Conservation (phyloP, 1,140 invertebrate genomes). For the Meteorus sp. region DNA sequence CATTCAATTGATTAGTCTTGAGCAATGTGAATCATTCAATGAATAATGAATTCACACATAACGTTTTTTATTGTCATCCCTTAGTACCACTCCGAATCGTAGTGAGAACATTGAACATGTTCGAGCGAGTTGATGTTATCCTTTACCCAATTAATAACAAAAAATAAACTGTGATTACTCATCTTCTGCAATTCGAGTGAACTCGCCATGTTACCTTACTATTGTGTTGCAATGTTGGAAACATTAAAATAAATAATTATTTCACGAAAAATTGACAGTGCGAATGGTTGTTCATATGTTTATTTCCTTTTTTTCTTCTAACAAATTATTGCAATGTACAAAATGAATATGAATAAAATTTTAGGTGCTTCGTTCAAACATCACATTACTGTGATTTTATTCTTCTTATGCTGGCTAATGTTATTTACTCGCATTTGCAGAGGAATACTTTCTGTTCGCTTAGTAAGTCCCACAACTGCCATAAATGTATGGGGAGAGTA, state of each 20-base stretch:
- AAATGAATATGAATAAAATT: conserved; percentile 56
- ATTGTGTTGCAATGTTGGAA: background rate
- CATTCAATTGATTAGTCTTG: no score
- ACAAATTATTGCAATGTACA: conserved; percentile 51
- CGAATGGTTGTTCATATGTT: conserved; percentile 34
- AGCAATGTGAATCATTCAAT: no score
- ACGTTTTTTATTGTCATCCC: no score
- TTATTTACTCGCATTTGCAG: background rate
- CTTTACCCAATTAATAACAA: background rate
- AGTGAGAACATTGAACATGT: no score
- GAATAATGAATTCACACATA: no score
- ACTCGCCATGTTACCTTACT: no score
- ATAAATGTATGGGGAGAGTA: conserved; percentile 19
- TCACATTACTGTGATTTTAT: conserved; percentile 28
- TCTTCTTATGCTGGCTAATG: background rate
- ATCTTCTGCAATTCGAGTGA: no score
- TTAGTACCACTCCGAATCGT: no score
- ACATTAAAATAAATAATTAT: background rate
- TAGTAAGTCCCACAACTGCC: conserved; percentile 29
- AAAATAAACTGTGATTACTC: background rate
- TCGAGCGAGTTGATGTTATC: no score
- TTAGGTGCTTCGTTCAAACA: conserved; percentile 47
- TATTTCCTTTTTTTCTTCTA: conserved; percentile 43
- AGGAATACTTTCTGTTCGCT: background rate
- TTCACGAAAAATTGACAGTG: background rate